These are phyloP conservation scores for Aphaenogaster floridana DNA, from an alignment of 1,140 invertebrate species.

Conservation along the genomic window DNA sequence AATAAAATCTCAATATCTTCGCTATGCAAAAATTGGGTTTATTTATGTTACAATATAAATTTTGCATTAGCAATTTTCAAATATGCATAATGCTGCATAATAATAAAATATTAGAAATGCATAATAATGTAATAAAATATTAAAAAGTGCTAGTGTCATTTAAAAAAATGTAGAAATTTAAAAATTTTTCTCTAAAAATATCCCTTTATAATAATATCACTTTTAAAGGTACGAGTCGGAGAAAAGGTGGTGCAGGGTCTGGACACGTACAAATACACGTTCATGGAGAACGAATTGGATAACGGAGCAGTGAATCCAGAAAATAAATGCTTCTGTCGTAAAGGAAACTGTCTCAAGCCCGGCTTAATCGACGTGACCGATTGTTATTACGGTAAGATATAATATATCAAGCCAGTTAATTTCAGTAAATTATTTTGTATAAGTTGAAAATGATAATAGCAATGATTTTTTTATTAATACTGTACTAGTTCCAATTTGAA, in stretches of 20 bases:
- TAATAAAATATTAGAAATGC: conserved; percentile 5
- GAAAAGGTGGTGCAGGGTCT: conserved; percentile 88
- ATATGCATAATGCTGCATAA: not conserved
- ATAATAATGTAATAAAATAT: not conserved
- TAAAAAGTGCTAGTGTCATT: not conserved
- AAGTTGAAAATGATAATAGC: not conserved
- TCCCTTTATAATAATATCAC: conserved; percentile 33
- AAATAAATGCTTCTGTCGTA: conserved; percentile 93
- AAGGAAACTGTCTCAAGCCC: conserved; percentile 89
- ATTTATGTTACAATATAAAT: conserved; percentile 10
- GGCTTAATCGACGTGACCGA: conserved; percentile 93
- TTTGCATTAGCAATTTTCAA: not conserved
- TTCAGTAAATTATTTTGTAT: conserved; percentile 18
- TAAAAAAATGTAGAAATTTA: not conserved
- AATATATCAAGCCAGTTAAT: not conserved
- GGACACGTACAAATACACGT: conserved; percentile 90
- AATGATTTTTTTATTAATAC: conserved; percentile 1
- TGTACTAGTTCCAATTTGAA: not conserved
- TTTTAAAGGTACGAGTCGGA: conserved; percentile 87
- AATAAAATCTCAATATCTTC: conserved; percentile 2
- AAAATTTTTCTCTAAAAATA: not conserved
- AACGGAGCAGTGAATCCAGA: conserved; percentile 91
- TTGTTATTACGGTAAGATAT: conserved; percentile 91
- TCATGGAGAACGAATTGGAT: conserved; percentile 91
- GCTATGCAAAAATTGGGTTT: not conserved